Percentiles rank a stretch among this genome's conserved stretches.
These are phyloP conservation scores for Hexactinellida sp. DNA, from an alignment of 37 sponge, comb jelly and placozoan species.

Conservation along the genomic window DNA sequence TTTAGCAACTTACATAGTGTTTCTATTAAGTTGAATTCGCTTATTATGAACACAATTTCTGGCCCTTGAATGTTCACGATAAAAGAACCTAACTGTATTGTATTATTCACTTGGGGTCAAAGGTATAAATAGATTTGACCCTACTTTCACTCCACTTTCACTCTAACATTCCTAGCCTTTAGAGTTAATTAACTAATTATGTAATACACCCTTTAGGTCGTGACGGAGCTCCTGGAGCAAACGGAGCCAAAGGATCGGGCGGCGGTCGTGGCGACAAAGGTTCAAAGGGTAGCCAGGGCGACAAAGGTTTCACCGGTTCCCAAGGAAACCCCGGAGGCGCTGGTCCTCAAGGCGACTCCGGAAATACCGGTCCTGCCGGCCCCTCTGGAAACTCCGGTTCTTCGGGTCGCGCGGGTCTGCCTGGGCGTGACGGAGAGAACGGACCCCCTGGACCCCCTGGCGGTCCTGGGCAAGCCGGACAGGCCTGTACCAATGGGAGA, in stretches of 20 bases:
- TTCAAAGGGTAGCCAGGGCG: neutral
- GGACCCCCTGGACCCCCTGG: slow-evolving; percentile 1
- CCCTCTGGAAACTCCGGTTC: neutral
- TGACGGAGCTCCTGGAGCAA: neutral
- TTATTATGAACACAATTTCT: too few species aligned
- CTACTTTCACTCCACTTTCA: too few species aligned
- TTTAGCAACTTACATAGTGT: too few species aligned
- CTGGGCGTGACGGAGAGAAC: neutral
- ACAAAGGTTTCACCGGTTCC: neutral
- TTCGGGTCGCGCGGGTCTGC: neutral
- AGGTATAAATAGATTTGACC: too few species aligned
- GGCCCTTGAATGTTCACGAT: too few species aligned
- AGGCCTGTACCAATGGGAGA: neutral
- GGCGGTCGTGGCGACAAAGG: neutral
- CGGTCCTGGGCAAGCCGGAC: neutral
- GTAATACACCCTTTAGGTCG: too few species aligned
- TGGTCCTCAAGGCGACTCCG: neutral
- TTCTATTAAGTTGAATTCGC: too few species aligned
- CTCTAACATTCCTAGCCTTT: too few species aligned
- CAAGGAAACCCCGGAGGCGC: neutral
- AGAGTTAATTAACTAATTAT: too few species aligned
- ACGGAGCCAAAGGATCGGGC: neutral
- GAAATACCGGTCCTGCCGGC: neutral
- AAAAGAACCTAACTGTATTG: too few species aligned
- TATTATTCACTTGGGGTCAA: too few species aligned